Evolutionary conservation across 2,113 vertebrate genomes (phyloP).

Genomic region (Atrichornis clamosus): DNA sequence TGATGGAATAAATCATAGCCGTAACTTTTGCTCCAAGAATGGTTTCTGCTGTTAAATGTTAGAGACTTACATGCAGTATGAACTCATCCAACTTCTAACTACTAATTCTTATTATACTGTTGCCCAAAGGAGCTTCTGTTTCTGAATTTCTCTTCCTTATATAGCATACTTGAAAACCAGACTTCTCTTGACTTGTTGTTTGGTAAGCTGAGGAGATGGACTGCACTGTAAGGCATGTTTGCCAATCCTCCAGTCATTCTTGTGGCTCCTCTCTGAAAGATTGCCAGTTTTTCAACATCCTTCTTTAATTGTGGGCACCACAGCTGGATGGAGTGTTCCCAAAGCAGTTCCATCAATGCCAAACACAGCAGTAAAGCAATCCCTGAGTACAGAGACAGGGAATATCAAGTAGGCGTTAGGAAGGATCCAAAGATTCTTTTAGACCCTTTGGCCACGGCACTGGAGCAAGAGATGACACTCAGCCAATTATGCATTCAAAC

Average conservation of each 20-base stretch:
- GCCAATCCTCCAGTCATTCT: background rate
- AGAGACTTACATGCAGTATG: background rate
- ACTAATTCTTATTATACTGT: background rate
- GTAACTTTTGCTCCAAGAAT: background rate
- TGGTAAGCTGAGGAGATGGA: background rate
- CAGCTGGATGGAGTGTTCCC: constrained; percentile 13
- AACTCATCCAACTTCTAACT: background rate
- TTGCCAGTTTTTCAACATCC: background rate
- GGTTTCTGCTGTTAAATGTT: background rate
- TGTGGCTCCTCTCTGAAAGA: constrained; percentile 24
- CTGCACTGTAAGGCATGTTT: background rate
- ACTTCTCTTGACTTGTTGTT: background rate
- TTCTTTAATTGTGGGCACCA: constrained; percentile 41
- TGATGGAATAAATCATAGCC: background rate
- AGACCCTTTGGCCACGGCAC: background rate
- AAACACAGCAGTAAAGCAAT: constrained; percentile 51
- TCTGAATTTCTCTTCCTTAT: background rate
- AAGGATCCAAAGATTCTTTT: constrained; percentile 4
- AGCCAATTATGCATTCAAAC: constrained; percentile 2
- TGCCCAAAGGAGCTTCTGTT: constrained; percentile 13
- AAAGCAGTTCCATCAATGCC: background rate
- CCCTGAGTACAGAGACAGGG: background rate
- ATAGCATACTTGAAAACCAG: background rate
- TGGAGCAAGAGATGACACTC: background rate
- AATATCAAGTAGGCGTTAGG: background rate